Evolutionary conservation across 2,113 vertebrate species (phyloP), one percentile per base, ranked within the genome.

Genomic region (Myocastor coypus): DNA sequence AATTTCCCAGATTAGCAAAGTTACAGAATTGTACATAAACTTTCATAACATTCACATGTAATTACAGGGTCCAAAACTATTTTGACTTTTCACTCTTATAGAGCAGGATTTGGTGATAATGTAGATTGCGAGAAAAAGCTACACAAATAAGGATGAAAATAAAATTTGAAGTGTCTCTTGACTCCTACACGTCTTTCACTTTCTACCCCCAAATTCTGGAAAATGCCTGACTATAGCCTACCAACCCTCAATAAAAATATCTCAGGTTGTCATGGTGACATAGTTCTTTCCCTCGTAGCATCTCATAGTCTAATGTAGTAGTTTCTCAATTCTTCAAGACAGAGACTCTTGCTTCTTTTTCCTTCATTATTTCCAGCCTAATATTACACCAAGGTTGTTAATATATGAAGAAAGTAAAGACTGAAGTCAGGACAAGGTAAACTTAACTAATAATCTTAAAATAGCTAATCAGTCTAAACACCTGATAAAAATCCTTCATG

Each of bases 211-310:
- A 85, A 83, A 80, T 91, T 85, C 34, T 75, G 66, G 66, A 93
- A 87, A 93, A 26, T 55, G 69, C 88, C 75, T 91, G 91, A 64
- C 20, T 75, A 37, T 52, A 95, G 77, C 34, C 66, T 93, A 95
- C 63, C 81, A 81, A 87, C 32, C 59, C 87, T 71, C 63, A 91
- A 63, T 91, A 93, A 92, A 94, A 97, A 96, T 89, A 92, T 94
- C 83, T 75, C 37, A 69, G 68, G 94, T 96, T 97, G 96, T 91
- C 94, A 96, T 96, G 94, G 95, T 66, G 90, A 95, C 59, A 61
- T 87, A 75, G 13, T 83, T 96, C 46, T 71, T 83, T 92, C 55
- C 40, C 42, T 14, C 80, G 28, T n/a, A 73, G 78, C 89, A 71
- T 9, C 3, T 42, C 63, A 61, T 69, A n/a, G 57, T 89, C 69